Conservation (phyloP, 2,888 invertebrate species). For the Tricholauxania praeusta region DNA sequence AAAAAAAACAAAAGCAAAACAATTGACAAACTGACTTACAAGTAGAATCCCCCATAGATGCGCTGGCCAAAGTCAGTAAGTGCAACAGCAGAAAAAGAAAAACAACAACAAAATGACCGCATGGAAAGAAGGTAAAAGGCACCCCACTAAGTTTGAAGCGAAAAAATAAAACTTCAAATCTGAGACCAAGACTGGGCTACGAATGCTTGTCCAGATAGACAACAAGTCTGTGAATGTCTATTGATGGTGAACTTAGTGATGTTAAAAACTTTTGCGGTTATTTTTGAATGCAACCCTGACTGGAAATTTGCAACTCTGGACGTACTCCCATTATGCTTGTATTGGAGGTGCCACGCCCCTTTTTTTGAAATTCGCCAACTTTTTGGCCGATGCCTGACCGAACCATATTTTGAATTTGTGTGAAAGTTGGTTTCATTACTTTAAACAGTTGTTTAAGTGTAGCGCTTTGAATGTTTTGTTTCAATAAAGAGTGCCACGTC, state of each 20-base stretch:
- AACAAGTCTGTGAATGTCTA: conserved; percentile 11
- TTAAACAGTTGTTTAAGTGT: too few relatives aligned
- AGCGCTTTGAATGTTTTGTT: too few relatives aligned
- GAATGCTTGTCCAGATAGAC: conserved; percentile 14
- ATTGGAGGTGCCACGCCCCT: too few relatives aligned
- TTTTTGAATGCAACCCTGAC: too few relatives aligned
- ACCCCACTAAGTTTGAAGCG: conserved; percentile 12
- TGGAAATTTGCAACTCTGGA: too few relatives aligned
- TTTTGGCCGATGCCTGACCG: too few relatives aligned
- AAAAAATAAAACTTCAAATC: background rate
- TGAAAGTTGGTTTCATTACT: too few relatives aligned
- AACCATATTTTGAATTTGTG: too few relatives aligned
- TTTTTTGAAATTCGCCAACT: too few relatives aligned
- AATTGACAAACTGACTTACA: conserved; percentile 35
- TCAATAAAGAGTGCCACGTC: too few relatives aligned
- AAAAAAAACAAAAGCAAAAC: conserved; percentile 19
- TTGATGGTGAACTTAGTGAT: conserved; percentile 2
- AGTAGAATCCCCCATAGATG: background rate
- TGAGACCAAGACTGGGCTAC: background rate
- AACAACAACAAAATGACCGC: background rate
- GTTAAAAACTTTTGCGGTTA: background rate
- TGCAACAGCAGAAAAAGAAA: background rate
- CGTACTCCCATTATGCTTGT: too few relatives aligned
- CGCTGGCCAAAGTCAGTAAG: background rate
- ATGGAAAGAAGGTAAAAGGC: background rate